A percentile compares a stretch with the other conserved stretches of the same genome.
phyloP scores from a whole-genome alignment of 2,888 invertebrate species.

The Thera obeliscata region DNA sequence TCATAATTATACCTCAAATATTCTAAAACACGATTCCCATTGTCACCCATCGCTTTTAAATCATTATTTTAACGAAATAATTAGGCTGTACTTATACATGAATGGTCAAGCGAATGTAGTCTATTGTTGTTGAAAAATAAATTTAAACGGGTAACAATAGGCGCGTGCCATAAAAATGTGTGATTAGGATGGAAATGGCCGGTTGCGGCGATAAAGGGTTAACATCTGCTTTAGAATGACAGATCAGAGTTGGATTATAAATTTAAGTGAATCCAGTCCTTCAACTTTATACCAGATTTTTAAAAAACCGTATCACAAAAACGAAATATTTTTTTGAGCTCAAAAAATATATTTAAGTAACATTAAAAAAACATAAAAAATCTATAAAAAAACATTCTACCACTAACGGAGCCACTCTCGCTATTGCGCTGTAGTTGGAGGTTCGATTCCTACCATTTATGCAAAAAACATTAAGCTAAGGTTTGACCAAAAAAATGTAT shows the following conservation, averaged over 20 bases:
- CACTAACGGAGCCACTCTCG: too few relatives aligned
- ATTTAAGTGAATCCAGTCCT: background rate
- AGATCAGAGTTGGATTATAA: slow-evolving; percentile 18
- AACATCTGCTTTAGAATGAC: slow-evolving; percentile 54
- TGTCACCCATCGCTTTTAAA: slow-evolving; percentile 52
- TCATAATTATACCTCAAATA: slow-evolving; percentile 51
- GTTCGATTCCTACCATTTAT: too few relatives aligned
- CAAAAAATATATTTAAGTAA: too few relatives aligned
- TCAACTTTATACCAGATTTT: background rate
- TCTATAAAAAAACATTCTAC: too few relatives aligned
- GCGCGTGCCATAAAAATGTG: slow-evolving; percentile 64
- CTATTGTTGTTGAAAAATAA: slow-evolving; percentile 64
- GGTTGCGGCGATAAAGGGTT: slow-evolving; percentile 52
- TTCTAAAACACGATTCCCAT: slow-evolving; percentile 54
- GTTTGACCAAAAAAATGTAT: too few relatives aligned
- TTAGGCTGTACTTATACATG: slow-evolving; percentile 65
- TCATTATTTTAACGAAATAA: slow-evolving; percentile 78
- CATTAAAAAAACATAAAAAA: too few relatives aligned
- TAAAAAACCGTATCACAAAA: too few relatives aligned
- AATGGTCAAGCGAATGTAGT: slow-evolving; percentile 61
- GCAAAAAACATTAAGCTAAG: too few relatives aligned
- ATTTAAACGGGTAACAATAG: slow-evolving; percentile 66
- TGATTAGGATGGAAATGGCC: slow-evolving; percentile 58
- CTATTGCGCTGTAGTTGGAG: too few relatives aligned
- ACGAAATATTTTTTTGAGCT: too few relatives aligned